Conservation (phyloP, 1,140 invertebrate species). For the Plodia interpunctella region DNA sequence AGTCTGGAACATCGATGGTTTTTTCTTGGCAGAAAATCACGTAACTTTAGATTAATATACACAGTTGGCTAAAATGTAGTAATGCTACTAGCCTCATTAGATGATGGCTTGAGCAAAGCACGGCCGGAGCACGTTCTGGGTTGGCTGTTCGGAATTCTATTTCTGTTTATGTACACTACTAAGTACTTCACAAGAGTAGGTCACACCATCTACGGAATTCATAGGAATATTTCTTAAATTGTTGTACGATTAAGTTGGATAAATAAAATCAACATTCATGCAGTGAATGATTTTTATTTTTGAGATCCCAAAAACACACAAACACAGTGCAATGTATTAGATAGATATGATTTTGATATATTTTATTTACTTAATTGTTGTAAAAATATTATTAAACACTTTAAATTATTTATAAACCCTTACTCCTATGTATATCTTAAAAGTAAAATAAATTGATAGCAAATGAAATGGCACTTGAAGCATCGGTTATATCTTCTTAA, state of each 20-base stretch:
- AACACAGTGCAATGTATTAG: constrained; percentile 55
- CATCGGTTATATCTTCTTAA: constrained; percentile 44
- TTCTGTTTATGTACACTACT: not conserved
- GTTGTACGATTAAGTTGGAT: not conserved
- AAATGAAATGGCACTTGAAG: constrained; percentile 53
- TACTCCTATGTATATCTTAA: constrained; percentile 14
- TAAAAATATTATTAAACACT: constrained; percentile 29
- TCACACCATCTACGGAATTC: not conserved
- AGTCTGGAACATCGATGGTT: too few species aligned
- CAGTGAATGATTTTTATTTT: constrained; percentile 70
- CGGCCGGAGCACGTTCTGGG: constrained; percentile 27
- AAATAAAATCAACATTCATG: constrained; percentile 15
- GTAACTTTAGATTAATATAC: too few species aligned
- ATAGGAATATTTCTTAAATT: not conserved
- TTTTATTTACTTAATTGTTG: constrained; percentile 32
- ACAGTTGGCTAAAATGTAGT: too few species aligned
- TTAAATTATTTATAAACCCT: constrained; percentile 19
- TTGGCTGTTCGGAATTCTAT: constrained; percentile 8
- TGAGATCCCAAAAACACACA: constrained; percentile 75
- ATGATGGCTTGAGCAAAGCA: not conserved
- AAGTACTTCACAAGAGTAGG: not conserved
- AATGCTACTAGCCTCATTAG: not conserved
- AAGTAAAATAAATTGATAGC: constrained; percentile 11
- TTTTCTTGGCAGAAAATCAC: too few species aligned
- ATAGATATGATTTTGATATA: constrained; percentile 28